phyloP scores from a whole-genome alignment of 2,888 invertebrate genomes.

The Pollenia griseotomentosa region DNA sequence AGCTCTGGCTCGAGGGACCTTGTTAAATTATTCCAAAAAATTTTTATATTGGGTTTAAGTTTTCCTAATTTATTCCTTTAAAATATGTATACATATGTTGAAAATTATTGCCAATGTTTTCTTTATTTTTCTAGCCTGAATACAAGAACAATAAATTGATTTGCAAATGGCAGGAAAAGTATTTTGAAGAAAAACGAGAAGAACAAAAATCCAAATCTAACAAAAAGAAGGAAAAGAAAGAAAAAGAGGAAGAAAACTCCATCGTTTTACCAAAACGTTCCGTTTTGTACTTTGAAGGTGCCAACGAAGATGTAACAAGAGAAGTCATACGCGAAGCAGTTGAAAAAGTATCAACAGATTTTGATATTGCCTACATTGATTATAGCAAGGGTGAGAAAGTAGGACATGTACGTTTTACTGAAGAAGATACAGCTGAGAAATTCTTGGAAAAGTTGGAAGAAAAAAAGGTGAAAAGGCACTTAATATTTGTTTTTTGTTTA shows the following conservation, averaged over 20 bases:
- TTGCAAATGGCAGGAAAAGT: slow-evolving; percentile 89
- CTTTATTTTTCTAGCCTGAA: slow-evolving; percentile 85
- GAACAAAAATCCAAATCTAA: slow-evolving; percentile 87
- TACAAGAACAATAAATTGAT: slow-evolving; percentile 88
- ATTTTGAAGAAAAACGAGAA: slow-evolving; percentile 88
- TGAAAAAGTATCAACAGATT: slow-evolving; percentile 78
- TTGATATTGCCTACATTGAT: slow-evolving; percentile 89
- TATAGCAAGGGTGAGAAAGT: slow-evolving; percentile 90
- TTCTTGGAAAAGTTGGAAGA: slow-evolving; percentile 87
- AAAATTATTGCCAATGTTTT: neutral
- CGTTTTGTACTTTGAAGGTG: slow-evolving; percentile 89
- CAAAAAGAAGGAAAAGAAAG: slow-evolving; percentile 84
- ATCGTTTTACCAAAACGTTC: slow-evolving; percentile 88
- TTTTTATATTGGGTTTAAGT: no score
- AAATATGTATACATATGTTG: neutral
- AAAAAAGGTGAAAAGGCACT: slow-evolving; percentile 85
- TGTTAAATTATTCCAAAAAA: no score
- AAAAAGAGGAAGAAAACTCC: slow-evolving; percentile 81
- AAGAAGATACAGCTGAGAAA: slow-evolving; percentile 89
- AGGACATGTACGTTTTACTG: slow-evolving; percentile 89
- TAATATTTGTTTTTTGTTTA: neutral
- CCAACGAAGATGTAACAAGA: slow-evolving; percentile 86
- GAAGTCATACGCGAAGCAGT: slow-evolving; percentile 91
- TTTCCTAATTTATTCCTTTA: neutral
- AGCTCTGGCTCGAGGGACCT: no score